phyloP scores from a whole-genome alignment of 2,888 invertebrate genomes.

The Rotaria socialis region DNA sequence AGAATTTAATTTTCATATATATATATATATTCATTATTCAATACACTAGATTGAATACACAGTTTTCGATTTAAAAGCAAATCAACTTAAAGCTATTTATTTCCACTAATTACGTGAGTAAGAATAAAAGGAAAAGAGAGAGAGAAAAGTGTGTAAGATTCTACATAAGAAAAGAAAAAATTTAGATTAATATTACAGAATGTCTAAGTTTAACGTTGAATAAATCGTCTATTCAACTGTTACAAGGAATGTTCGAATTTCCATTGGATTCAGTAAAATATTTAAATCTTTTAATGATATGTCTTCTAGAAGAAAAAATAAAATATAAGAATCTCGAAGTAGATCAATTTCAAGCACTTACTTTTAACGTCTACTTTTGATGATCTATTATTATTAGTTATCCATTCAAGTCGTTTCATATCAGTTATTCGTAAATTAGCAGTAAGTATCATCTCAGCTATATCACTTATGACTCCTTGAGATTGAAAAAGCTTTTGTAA shows the following conservation, averaged over 20 bases:
- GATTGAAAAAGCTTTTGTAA: slow-evolving; percentile 36
- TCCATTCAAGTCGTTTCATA: slow-evolving; percentile 3
- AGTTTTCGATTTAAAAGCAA: too few relatives aligned
- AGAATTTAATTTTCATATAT: too few relatives aligned
- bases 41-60: too few relatives aligned
- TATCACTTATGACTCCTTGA: slow-evolving; percentile 24
- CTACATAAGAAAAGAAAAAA: too few relatives aligned
- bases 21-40: too few relatives aligned
- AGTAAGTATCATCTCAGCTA: not conserved
- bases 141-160: too few relatives aligned
- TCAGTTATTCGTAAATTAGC: not conserved
- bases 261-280: not conserved
- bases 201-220: not conserved
- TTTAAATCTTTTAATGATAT: not conserved
- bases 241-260: slow-evolving; percentile 24
- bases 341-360: not conserved
- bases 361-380: not conserved
- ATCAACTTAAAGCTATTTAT: too few relatives aligned
- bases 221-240: not conserved
- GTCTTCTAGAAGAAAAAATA: not conserved
- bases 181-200: too few relatives aligned
- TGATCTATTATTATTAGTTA: not conserved
- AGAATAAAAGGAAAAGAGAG: too few relatives aligned
- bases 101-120: too few relatives aligned
- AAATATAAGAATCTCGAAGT: not conserved